Percentiles rank a stretch among this genome's conserved stretches.
phyloP scores from a whole-genome alignment of 2,797 vertebrate genomes.

The Alcedo atthis region DNA sequence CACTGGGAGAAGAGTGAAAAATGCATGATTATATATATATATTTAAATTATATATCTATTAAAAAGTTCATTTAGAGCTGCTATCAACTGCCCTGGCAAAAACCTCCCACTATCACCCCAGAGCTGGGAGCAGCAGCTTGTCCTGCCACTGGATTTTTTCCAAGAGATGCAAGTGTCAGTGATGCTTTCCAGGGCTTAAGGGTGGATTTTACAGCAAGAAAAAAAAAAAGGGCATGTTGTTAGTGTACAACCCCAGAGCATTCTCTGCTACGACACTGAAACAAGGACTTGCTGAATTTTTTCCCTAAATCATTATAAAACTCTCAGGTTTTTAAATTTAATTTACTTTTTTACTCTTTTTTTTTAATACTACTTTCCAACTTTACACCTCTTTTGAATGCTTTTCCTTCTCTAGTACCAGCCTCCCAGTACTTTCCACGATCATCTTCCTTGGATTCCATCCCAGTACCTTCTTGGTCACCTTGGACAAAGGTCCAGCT shows the following conservation, averaged over 20 bases:
- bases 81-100: not conserved
- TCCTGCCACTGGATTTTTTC: not conserved
- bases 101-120: not conserved
- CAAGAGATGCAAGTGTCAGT: conserved; percentile 10
- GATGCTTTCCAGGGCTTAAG: conserved; percentile 10
- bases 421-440: fast-evolving
- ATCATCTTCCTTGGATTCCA: not conserved
- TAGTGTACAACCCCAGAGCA: fast-evolving
- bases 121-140: not conserved
- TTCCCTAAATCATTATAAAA: not conserved
- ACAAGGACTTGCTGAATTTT: not conserved
- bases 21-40: not conserved
- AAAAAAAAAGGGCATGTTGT: not conserved
- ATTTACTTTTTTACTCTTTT: not conserved
- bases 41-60: too few species aligned
- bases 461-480: not conserved
- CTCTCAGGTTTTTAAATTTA: not conserved
- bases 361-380: not conserved
- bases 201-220: conserved; percentile 10
- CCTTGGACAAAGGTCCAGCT: not conserved
- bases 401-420: not conserved
- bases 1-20: not conserved
- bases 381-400: not conserved
- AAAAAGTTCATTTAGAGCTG: not conserved
- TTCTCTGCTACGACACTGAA: not conserved